Conservation (phyloP, 2,113 vertebrate genomes). For the Eurystomus gularis region DNA sequence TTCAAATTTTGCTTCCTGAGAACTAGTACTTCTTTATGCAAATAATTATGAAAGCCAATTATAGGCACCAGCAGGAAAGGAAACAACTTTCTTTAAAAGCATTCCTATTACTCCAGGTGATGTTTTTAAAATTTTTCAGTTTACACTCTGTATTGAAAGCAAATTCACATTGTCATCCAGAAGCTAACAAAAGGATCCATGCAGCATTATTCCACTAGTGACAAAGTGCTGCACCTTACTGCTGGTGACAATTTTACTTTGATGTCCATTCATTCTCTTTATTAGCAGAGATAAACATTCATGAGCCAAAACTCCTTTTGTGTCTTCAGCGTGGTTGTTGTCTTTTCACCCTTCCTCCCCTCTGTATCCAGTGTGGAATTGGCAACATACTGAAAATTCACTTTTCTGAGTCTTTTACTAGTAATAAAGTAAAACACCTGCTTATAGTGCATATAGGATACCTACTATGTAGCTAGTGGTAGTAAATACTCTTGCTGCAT, state of each 20-base stretch:
- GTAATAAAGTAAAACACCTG: not conserved
- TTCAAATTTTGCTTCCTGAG: not conserved
- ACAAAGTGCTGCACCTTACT: not conserved
- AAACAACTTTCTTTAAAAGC: not conserved
- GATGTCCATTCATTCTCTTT: slow-evolving; percentile 27
- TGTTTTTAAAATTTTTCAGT: not conserved
- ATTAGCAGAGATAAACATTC: slow-evolving; percentile 49
- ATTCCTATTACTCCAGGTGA: not conserved
- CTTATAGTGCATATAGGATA: not conserved
- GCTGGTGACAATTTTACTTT: slow-evolving; percentile 17
- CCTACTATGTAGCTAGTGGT: not conserved
- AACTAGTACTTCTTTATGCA: not conserved
- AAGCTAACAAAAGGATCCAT: not conserved
- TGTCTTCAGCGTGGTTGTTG: not conserved
- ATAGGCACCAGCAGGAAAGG: not conserved
- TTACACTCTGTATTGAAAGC: not conserved
- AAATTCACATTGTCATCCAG: not conserved
- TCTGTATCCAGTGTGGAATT: not conserved
- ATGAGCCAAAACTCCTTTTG: slow-evolving; percentile 25
- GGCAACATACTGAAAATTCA: not conserved
- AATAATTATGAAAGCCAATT: not conserved
- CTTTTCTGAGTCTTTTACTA: not conserved
- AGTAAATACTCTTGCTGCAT: not conserved
- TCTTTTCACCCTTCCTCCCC: not conserved
- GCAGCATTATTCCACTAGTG: not conserved